These are phyloP conservation scores for Bambusicola thoracicus DNA, from an alignment of 2,113 vertebrate genomes.

Conservation along the genomic window DNA sequence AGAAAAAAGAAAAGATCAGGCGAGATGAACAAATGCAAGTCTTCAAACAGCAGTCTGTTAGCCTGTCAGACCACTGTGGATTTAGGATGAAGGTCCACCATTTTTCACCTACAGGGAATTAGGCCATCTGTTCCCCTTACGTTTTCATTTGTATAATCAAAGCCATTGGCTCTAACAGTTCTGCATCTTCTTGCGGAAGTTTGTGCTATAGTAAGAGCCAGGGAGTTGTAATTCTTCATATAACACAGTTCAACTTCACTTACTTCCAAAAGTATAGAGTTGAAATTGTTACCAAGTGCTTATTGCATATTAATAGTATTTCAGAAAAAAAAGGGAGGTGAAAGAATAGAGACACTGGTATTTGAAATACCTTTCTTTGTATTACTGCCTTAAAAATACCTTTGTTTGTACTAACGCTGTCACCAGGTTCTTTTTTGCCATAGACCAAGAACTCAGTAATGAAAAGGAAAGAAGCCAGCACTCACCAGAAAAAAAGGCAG, in stretches of 20 bases:
- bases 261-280: neutral
- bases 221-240: neutral
- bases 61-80: fast-evolving
- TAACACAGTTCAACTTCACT: neutral
- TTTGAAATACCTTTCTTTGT: neutral
- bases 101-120: neutral
- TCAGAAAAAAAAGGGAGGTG: neutral
- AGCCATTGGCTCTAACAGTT: neutral
- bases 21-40: neutral
- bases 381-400: neutral
- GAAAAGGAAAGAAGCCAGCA: neutral
- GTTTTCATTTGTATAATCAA: neutral
- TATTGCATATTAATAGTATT: neutral
- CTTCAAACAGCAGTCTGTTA: neutral
- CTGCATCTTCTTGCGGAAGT: neutral
- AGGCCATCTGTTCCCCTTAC: neutral
- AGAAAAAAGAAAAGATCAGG: neutral
- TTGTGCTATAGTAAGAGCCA: neutral
- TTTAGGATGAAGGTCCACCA: neutral
- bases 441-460: neutral
- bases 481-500: neutral
- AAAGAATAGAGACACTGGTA: neutral
- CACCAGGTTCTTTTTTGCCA: neutral
- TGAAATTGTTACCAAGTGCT: neutral
- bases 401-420: neutral